These are phyloP conservation scores for Thalassarche chlororhynchos DNA, from an alignment of 2,113 vertebrate species.

Conservation along the genomic window DNA sequence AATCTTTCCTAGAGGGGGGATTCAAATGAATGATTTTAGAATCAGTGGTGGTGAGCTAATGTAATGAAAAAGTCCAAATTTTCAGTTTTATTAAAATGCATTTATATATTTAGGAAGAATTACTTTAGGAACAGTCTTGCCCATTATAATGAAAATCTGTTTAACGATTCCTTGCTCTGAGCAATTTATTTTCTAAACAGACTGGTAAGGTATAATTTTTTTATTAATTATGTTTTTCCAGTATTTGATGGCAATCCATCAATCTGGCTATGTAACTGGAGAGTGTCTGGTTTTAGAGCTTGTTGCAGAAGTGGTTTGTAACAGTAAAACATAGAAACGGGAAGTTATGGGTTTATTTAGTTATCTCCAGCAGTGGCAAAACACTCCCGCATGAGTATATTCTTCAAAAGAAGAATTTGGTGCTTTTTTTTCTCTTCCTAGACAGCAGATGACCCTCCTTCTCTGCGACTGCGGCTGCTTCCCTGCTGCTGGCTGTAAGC, in stretches of 20 bases:
- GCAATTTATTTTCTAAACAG: not conserved
- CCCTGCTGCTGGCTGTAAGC: not conserved
- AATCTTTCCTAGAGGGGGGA: not conserved
- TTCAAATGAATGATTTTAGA: not conserved
- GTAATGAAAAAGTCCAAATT: not conserved
- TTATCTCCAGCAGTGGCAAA: not conserved
- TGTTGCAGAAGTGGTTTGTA: not conserved
- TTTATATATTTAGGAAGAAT: not conserved
- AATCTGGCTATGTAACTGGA: not conserved
- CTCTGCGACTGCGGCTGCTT: not conserved
- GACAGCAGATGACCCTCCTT: not conserved
- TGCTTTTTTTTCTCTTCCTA: not conserved
- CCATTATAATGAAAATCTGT: not conserved
- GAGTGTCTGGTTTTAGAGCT: not conserved
- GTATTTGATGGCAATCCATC: not conserved
- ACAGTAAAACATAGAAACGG: not conserved
- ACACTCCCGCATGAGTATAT: rapidly evolving
- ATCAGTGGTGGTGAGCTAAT: not conserved
- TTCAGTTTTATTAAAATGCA: not conserved
- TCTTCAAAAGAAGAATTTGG: not conserved
- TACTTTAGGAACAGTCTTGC: not conserved
- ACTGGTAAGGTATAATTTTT: not conserved
- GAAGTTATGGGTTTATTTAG: not conserved
- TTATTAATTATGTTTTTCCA: not conserved
- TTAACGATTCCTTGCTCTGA: not conserved